Percentiles rank a stretch among this genome's conserved stretches.
phyloP scores from a whole-genome alignment of 2,113 vertebrate genomes.

The Notarius lentiginosus region DNA sequence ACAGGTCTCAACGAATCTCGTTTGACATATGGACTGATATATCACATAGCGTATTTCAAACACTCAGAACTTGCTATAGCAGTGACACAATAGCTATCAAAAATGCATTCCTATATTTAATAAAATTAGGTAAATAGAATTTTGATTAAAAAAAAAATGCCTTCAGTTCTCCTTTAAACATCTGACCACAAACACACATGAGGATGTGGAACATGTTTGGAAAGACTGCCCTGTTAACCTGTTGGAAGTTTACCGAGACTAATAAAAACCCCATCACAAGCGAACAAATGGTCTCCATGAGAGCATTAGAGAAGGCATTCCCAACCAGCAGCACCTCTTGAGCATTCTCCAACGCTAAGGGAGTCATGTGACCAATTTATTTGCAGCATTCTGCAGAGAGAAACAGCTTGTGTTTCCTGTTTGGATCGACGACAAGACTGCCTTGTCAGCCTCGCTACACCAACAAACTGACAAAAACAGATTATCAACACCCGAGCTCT shows the following conservation, averaged over 20 bases:
- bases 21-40: no score
- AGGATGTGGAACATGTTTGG: slow-evolving; percentile 8
- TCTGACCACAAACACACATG: slow-evolving; percentile 39
- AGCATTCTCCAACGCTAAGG: slow-evolving; percentile 8
- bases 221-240: slow-evolving; percentile 1
- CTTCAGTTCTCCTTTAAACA: background rate
- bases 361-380: slow-evolving; percentile 35
- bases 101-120: no score
- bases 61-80: no score
- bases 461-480: slow-evolving; percentile 52
- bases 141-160: no score
- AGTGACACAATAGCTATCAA: no score
- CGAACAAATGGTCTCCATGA: slow-evolving; percentile 15
- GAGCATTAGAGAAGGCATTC: background rate
- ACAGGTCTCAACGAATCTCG: no score
- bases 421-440: slow-evolving; percentile 27
- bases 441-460: slow-evolving; percentile 26
- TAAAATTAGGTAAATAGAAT: no score
- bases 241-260: slow-evolving; percentile 10
- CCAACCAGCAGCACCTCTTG: background rate
- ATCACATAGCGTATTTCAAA: no score
- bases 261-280: slow-evolving; percentile 7
- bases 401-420: slow-evolving; percentile 52
- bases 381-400: slow-evolving; percentile 40
- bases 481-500: slow-evolving; percentile 40